phyloP scores from a whole-genome alignment of 2,797 vertebrate genomes.

The Pseudochirops cupreus region DNA sequence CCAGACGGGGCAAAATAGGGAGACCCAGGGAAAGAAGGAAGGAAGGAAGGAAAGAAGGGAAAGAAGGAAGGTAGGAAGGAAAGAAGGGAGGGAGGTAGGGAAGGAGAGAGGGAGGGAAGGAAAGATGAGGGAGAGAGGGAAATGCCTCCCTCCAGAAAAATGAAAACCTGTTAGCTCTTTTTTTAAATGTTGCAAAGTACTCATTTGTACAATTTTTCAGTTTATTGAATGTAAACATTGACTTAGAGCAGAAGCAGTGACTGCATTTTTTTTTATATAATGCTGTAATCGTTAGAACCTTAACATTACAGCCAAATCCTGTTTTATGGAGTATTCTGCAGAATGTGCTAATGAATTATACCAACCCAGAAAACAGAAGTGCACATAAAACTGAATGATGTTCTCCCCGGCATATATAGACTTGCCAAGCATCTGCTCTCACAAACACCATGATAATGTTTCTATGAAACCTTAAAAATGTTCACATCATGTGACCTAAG shows the following conservation, averaged over 20 bases:
- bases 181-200: slow-evolving; percentile 47
- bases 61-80: neutral
- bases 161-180: slow-evolving; percentile 12
- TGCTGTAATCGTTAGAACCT: slow-evolving; percentile 77
- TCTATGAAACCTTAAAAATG: slow-evolving; percentile 65
- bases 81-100: neutral
- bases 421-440: slow-evolving; percentile 84
- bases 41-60: neutral
- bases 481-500: neutral
- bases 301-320: slow-evolving; percentile 83
- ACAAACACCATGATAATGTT: slow-evolving; percentile 63
- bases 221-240: slow-evolving; percentile 56
- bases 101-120: neutral
- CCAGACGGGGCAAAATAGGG: too few species aligned
- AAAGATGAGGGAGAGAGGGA: neutral
- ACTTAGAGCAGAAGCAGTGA: slow-evolving; percentile 39
- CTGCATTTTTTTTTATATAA: slow-evolving; percentile 69
- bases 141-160: slow-evolving; percentile 16
- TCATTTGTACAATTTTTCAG: slow-evolving; percentile 42
- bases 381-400: slow-evolving; percentile 89
- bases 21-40: neutral
- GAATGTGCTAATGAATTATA: slow-evolving; percentile 87
- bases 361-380: slow-evolving; percentile 85
- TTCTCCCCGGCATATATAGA: slow-evolving; percentile 86
- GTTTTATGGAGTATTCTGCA: slow-evolving; percentile 87